Evolutionary conservation across 2,797 vertebrate genomes (phyloP).

Genomic region (Pogoniulus pusillus): DNA sequence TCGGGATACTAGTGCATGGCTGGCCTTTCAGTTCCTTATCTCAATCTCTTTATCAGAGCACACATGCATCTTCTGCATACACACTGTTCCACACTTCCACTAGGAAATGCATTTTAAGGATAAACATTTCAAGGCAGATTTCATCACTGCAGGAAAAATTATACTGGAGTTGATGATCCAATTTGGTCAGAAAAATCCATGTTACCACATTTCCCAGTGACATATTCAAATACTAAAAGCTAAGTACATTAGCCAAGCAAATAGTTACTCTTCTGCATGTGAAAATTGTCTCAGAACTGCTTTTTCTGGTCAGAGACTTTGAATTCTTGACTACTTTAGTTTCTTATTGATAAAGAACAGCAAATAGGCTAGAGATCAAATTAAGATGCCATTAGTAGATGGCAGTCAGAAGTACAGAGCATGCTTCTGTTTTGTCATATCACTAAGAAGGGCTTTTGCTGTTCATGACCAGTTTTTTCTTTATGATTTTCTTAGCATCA

Average conservation of each 20-base stretch:
- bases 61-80: background rate
- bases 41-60: background rate
- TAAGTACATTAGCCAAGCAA: background rate
- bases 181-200: background rate
- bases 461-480: background rate
- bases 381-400: background rate
- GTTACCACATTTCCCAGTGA: background rate
- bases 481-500: background rate
- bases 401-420: background rate
- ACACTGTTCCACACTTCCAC: background rate
- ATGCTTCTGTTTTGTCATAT: background rate
- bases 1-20: background rate
- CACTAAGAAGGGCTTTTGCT: background rate
- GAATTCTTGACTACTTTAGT: background rate
- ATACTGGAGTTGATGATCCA: conserved; percentile 9
- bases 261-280: background rate
- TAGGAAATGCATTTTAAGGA: background rate
- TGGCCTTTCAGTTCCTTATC: background rate
- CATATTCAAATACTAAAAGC: background rate
- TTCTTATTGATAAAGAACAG: background rate
- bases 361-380: background rate
- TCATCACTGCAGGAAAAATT: conserved; percentile 12
- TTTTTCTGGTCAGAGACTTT: background rate
- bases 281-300: background rate
- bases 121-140: conserved; percentile 24